These are phyloP conservation scores for Macrostomum lignano DNA, from an alignment of 1,140 invertebrate genomes.

Conservation along the genomic window DNA sequence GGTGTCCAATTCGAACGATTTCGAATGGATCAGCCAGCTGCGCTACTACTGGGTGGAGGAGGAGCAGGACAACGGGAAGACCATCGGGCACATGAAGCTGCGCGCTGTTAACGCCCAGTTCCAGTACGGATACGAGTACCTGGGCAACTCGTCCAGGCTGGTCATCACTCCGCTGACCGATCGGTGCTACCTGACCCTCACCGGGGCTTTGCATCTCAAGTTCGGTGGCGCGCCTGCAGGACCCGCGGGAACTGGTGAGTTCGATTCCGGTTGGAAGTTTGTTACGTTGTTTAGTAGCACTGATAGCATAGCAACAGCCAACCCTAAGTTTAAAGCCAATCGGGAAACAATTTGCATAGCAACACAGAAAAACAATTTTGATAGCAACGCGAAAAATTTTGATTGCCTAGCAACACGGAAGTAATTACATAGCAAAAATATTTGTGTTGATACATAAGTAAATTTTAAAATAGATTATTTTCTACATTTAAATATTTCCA, in stretches of 20 bases:
- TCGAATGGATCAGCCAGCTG: constrained; percentile 30
- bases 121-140: constrained; percentile 27
- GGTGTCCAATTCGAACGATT: constrained; percentile 22
- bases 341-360: too few relatives aligned
- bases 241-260: constrained; percentile 29
- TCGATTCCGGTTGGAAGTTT: too few relatives aligned
- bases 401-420: too few relatives aligned
- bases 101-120: constrained; percentile 29
- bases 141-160: constrained; percentile 25
- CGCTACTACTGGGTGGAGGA: constrained; percentile 25
- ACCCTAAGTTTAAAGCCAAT: too few relatives aligned
- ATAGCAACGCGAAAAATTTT: too few relatives aligned
- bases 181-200: constrained; percentile 28
- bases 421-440: too few relatives aligned
- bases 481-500: too few relatives aligned
- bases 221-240: constrained; percentile 29
- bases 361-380: too few relatives aligned
- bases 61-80: constrained; percentile 26
- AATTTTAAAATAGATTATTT: too few relatives aligned
- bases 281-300: too few relatives aligned
- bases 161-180: constrained; percentile 30
- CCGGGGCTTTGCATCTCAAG: constrained; percentile 28
- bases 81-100: constrained; percentile 23
- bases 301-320: too few relatives aligned
- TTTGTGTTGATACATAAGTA: too few relatives aligned